phyloP scores from a whole-genome alignment of 2,113 vertebrate species.

The Ictalurus punctatus region DNA sequence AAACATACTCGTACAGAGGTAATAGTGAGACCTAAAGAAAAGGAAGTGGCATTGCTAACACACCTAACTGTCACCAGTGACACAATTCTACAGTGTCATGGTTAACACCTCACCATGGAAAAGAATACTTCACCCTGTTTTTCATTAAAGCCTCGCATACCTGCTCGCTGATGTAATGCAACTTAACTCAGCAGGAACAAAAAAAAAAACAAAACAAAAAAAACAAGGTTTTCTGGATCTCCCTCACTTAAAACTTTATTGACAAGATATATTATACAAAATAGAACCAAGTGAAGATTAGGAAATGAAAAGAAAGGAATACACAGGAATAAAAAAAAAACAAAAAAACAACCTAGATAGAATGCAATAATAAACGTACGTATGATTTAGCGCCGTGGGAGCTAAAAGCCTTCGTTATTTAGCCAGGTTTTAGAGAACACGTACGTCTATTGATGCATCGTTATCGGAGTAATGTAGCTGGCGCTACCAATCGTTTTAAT shows the following conservation, averaged over 20 bases:
- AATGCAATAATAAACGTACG: background rate
- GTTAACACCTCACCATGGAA: background rate
- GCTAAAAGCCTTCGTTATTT: background rate
- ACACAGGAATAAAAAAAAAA: background rate
- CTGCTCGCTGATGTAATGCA: slow-evolving; percentile 41
- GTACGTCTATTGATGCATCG: background rate
- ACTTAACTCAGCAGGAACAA: background rate
- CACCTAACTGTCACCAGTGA: background rate
- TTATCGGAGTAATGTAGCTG: background rate
- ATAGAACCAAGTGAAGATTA: background rate
- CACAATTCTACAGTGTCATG: background rate
- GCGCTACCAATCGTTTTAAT: background rate
- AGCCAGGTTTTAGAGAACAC: background rate
- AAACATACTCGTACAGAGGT: background rate
- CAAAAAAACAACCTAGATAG: no score
- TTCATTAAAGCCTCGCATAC: slow-evolving; percentile 38
- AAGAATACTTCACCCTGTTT: slow-evolving; percentile 24
- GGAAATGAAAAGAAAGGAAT: background rate
- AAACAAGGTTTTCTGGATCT: background rate
- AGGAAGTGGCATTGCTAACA: background rate
- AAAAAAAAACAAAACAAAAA: background rate
- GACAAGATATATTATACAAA: background rate
- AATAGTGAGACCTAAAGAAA: background rate
- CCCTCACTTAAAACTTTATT: background rate
- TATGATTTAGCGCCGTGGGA: background rate